Evolutionary conservation across 1,140 invertebrate species (phyloP), one percentile per base, ranked within the genome.

Genomic region (Rhopalosiphum padi): DNA sequence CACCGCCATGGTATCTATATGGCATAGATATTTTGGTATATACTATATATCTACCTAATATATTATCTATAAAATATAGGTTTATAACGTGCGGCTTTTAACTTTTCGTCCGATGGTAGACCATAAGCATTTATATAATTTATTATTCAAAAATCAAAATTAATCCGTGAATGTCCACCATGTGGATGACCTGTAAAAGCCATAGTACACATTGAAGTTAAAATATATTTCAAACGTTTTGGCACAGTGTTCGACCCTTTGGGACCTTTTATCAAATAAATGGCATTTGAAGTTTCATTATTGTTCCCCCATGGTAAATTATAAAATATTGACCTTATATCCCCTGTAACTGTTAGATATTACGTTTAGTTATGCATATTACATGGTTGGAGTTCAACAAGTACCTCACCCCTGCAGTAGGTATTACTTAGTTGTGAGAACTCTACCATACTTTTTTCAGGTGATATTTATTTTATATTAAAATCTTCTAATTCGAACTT

Each of bases 191-290:
- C 77, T 9, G 35, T 3, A 30, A 83, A 37, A 83, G 22, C 35
- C 3, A 11, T 18, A 30, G 25, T 60, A 30, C 30, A 11, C 3
- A 60, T 2, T 37, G 7, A 83, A 83, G 35, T 37, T 9, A 22
- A 83, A 37, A 37, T 35, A 8, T 35, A 23, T 23, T 51, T 18
- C 35, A 22, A 35, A 83, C 35, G 35, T 37, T 83, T 83, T 83
- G 77, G 77, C 35, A 37, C 35, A 6, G n/a, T 22, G 7, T 35
- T 83, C 6, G 35, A 2, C 37, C 77, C 77, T 83, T 37, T 35
- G 77, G 35, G 77, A 83, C 77, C 35, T 83, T 83, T 83, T 83
- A 37, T 37, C 35, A 83, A 83, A 83, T 23, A 83, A 83, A 83
- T 83, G 77, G 21, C 77, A 83, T 83, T 83, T 83, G 22, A 83